phyloP scores from a whole-genome alignment of 2,888 invertebrate genomes.

The Ophion ellenae region DNA sequence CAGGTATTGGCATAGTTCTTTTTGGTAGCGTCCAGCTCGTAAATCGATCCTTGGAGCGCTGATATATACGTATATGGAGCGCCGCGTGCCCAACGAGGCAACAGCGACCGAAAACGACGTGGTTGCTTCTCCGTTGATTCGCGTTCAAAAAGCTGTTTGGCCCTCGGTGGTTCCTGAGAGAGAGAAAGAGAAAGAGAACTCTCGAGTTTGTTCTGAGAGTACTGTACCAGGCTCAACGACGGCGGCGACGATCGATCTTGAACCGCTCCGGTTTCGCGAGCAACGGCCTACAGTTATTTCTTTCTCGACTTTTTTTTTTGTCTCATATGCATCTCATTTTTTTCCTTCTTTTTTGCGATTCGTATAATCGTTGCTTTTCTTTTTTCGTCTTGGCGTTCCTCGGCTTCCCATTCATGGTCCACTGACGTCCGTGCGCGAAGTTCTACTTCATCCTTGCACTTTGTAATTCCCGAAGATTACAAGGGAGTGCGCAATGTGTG shows the following conservation, averaged over 20 bases:
- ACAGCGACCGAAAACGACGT: constrained; percentile 53
- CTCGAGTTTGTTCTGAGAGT: constrained; percentile 23
- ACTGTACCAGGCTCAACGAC: constrained; percentile 45
- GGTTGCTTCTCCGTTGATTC: constrained; percentile 65
- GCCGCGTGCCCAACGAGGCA: constrained; percentile 59
- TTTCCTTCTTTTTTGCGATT: not conserved
- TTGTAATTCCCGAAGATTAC: constrained; percentile 26
- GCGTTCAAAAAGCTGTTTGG: constrained; percentile 69
- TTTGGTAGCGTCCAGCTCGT: constrained; percentile 69
- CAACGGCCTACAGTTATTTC: constrained; percentile 61
- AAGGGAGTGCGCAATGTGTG: not conserved
- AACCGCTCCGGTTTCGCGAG: constrained; percentile 51
- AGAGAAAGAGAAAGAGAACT: not conserved
- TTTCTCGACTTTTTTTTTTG: constrained; percentile 43
- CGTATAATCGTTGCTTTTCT: not conserved
- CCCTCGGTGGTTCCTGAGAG: constrained; percentile 14
- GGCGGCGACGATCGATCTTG: constrained; percentile 63
- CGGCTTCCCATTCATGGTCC: constrained; percentile 42
- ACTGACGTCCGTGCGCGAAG: not conserved
- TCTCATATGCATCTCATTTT: constrained; percentile 14
- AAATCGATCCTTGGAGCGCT: constrained; percentile 67
- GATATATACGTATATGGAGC: constrained; percentile 22
- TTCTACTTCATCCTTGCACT: constrained; percentile 2
- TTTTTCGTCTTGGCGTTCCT: constrained; percentile 33
- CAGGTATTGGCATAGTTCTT: constrained; percentile 69